Conservation (phyloP, 2,888 invertebrate species). For the Agrotis ipsilon region DNA sequence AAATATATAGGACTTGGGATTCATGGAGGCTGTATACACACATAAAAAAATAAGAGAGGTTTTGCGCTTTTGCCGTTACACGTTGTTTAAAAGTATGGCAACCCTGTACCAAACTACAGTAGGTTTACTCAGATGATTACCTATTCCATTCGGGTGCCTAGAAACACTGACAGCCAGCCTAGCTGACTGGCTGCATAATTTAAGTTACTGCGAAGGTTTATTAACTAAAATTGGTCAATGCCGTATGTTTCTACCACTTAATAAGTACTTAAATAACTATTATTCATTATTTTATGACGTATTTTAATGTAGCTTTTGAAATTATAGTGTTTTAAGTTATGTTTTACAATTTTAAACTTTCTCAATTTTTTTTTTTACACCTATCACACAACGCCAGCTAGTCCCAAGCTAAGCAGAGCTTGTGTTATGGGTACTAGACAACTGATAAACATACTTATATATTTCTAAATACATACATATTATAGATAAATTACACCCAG, state of each 20-base stretch:
- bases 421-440: no score
- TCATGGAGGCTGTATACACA: no score
- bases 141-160: slow-evolving; percentile 66
- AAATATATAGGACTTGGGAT: no score
- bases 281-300: slow-evolving; percentile 37
- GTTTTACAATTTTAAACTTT: slow-evolving; percentile 1
- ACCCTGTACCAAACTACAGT: slow-evolving; percentile 47
- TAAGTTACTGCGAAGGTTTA: slow-evolving; percentile 56
- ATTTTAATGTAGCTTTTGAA: slow-evolving; percentile 14
- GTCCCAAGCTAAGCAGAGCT: no score
- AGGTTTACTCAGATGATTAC: slow-evolving; percentile 64
- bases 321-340: slow-evolving; percentile 3
- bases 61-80: no score
- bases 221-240: slow-evolving; percentile 77
- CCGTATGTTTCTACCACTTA: slow-evolving; percentile 66
- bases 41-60: no score
- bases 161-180: slow-evolving; percentile 38
- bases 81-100: not conserved
- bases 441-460: no score
- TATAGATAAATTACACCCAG: no score
- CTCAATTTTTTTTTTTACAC: no score
- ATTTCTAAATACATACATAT: no score
- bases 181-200: slow-evolving; percentile 66
- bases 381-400: no score
- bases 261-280: slow-evolving; percentile 55